Base-by-base conservation (phyloP, 1,140 invertebrate genomes). In the Zaprionus capensis region DNA sequence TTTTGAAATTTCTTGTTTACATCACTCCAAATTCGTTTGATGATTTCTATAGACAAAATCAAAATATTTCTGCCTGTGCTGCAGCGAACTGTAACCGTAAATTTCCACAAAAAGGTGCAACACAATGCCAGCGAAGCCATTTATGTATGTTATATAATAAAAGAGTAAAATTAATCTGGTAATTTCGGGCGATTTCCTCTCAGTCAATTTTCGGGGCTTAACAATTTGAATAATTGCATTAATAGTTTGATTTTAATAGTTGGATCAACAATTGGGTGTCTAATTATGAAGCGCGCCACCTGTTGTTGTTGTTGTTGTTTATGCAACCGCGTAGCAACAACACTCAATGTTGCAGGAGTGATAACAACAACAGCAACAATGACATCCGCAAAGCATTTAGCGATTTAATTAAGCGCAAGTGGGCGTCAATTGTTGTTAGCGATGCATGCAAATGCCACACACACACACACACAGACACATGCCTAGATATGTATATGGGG, bases 331-430 rank as follows among this genome's bases (percentile, higher is more conserved):
- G 61, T 66, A 36, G 72, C 59, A 34, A 34, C 31, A 34, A 28
- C 49, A 63, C n/a, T 58, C 51, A 7, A 34, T 17, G 15, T 63
- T 77, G 81, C 66, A 11, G 31, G 12, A 20, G 4, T 31, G 24
- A 55, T 28, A 46, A 51, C 46, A 51, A 15, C 9, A 49, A 53
- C 17, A 55, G 6, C 51, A 73, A 73, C 53, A 80, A 67, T 66
- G 80, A 76, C 66, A 82, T 74, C 72, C 78, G 78, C 81, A 58
- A 55, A 72, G 70, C 68, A 83, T 87, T 84, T 87, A 87, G 84
- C 70, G 70, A 65, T 79, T 87, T 81, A 87, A 87, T 87, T 88
- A 90, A 79, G 78, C 84, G 68, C 70, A 78, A 87, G 68, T 81
- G 82, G 81, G 70, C 73, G 38, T 77, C 61, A 76, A 70, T 68